phyloP scores from a whole-genome alignment of 1,140 invertebrate species.

The Hylaeus volcanicus region DNA sequence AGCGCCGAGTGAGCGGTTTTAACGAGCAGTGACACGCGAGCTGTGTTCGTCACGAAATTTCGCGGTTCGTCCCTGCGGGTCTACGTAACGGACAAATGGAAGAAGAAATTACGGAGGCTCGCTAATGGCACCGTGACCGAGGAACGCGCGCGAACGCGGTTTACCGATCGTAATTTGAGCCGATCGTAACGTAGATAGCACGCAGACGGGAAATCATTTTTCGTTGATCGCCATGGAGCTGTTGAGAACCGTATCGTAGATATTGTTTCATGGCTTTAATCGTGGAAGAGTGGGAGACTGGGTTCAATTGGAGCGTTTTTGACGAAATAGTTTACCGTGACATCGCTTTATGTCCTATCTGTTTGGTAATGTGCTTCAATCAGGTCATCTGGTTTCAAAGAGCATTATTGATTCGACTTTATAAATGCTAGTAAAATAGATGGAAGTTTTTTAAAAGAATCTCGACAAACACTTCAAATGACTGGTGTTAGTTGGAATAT shows the following conservation, averaged over 20 bases:
- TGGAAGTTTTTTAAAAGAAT: too few species aligned
- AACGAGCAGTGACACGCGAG: slow-evolving; percentile 41
- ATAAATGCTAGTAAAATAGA: too few species aligned
- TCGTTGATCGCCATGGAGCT: background rate
- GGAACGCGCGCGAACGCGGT: background rate
- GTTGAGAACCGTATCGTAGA: too few species aligned
- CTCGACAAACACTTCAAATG: too few species aligned
- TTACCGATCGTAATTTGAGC: background rate
- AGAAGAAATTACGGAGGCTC: slow-evolving; percentile 27
- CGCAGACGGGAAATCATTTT: background rate
- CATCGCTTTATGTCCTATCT: too few species aligned
- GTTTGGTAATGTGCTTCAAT: too few species aligned
- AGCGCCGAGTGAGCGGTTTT: slow-evolving; percentile 3
- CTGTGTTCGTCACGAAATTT: slow-evolving; percentile 32
- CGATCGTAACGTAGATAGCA: background rate
- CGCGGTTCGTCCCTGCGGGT: background rate
- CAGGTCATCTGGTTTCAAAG: too few species aligned
- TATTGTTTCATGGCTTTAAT: background rate
- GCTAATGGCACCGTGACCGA: slow-evolving; percentile 10
- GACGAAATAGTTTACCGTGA: too few species aligned
- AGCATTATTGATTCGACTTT: too few species aligned
- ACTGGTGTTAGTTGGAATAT: too few species aligned
- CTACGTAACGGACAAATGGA: slow-evolving; percentile 20
- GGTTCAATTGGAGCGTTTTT: too few species aligned
- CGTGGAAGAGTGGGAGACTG: too few species aligned